Conservation (phyloP, 2,888 invertebrate species). For the Thymelicus sylvestris region DNA sequence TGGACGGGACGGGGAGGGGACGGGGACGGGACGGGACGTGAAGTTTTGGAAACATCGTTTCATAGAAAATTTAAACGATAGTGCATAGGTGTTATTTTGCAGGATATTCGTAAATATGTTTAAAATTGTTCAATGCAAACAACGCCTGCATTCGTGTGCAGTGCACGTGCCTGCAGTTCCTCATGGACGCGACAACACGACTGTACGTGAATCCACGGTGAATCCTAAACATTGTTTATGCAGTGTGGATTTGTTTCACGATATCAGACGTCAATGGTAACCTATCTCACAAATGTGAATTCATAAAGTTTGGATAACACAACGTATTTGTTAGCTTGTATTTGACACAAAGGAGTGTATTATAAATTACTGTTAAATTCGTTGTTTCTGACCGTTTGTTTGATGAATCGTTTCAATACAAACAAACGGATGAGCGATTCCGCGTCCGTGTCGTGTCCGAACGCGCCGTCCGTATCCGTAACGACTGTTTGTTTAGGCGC, state of each 20-base stretch:
- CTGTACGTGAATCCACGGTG: conserved; percentile 35
- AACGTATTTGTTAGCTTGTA: no score
- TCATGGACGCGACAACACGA: conserved; percentile 29
- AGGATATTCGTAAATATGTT: not conserved
- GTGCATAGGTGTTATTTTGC: no score
- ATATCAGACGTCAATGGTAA: no score
- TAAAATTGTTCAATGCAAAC: conserved; percentile 17
- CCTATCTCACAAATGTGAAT: no score
- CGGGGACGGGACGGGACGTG: no score
- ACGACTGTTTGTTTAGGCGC: conserved; percentile 77
- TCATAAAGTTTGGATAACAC: no score
- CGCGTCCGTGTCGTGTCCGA: conserved; percentile 4
- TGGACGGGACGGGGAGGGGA: no score
- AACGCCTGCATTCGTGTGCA: conserved; percentile 40
- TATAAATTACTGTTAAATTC: no score
- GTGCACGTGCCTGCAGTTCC: conserved; percentile 41
- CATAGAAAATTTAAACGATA: no score
- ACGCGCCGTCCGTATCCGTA: conserved; percentile 58
- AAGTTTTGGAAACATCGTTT: no score
- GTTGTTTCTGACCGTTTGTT: no score
- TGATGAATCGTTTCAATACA: not conserved
- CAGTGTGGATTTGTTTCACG: conserved; percentile 19
- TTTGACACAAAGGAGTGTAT: no score
- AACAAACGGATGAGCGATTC: conserved; percentile 2
- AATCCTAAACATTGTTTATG: conserved; percentile 42